Percentiles rank a stretch among this genome's conserved stretches.
phyloP scores from a whole-genome alignment of 2,797 vertebrate species.

The Tokudaia tokunoshimensis region DNA sequence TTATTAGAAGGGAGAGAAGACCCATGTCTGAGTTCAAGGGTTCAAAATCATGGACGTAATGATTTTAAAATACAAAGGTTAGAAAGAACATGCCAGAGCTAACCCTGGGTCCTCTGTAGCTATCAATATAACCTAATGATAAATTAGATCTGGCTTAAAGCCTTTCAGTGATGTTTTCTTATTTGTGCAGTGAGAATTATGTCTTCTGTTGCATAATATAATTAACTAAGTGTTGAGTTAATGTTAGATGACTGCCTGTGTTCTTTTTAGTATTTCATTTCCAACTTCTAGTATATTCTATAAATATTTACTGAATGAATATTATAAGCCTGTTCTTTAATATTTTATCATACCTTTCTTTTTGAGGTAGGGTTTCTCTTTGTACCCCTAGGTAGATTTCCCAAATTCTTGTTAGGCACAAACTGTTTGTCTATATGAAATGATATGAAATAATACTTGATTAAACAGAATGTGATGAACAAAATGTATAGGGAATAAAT shows the following conservation, averaged over 20 bases:
- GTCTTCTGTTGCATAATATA: conserved; percentile 35
- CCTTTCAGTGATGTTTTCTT: conserved; percentile 46
- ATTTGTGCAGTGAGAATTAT: conserved; percentile 23
- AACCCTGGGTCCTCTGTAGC: neutral
- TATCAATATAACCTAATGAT: neutral
- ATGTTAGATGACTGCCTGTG: conserved; percentile 28
- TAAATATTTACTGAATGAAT: conserved; percentile 55
- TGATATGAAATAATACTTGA: conserved; percentile 41
- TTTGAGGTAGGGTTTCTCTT: neutral
- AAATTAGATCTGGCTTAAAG: conserved; percentile 17
- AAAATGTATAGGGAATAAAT: conserved; percentile 46
- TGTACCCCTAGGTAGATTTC: conserved; percentile 25
- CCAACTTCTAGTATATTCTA: conserved; percentile 6
- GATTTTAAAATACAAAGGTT: conserved; percentile 4
- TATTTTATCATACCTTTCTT: conserved; percentile 48
- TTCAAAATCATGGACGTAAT: conserved; percentile 19
- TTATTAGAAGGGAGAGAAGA: conserved; percentile 4
- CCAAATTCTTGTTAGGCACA: conserved; percentile 9
- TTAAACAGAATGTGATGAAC: conserved; percentile 30
- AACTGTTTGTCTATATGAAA: conserved; percentile 56
- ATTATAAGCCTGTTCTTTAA: conserved; percentile 42
- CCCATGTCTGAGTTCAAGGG: neutral
- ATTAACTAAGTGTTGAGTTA: conserved; percentile 43
- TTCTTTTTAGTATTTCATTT: conserved; percentile 35
- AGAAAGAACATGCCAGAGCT: neutral